phyloP scores from a whole-genome alignment of 1,140 invertebrate species.

The Bombus picipes region DNA sequence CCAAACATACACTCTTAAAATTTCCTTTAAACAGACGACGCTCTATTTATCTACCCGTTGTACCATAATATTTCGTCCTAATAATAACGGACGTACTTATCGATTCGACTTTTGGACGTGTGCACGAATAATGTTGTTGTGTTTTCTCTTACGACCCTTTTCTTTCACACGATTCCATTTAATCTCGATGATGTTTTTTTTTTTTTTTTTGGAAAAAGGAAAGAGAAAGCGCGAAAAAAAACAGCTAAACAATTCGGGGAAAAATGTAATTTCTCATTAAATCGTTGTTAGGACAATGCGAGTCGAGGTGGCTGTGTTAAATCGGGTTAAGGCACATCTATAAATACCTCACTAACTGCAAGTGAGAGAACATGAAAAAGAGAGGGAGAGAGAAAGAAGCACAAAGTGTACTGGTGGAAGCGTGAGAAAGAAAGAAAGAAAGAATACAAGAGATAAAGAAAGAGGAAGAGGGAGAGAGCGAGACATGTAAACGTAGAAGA shows the following conservation, averaged over 20 bases:
- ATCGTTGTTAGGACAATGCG: conserved; percentile 74
- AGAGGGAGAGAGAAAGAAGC: conserved; percentile 37
- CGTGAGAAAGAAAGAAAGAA: conserved; percentile 53
- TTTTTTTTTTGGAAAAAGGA: background rate
- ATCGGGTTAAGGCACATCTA: conserved; percentile 82
- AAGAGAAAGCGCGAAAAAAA: background rate
- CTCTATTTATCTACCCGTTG: conserved; percentile 31
- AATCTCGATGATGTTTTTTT: background rate
- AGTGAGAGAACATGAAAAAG: conserved; percentile 60
- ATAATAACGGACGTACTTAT: conserved; percentile 65
- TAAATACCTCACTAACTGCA: conserved; percentile 77
- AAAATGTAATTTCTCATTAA: conserved; percentile 71
- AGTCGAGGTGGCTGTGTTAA: conserved; percentile 77
- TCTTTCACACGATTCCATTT: conserved; percentile 2
- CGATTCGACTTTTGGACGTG: conserved; percentile 57
- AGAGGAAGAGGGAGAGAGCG: conserved; percentile 28
- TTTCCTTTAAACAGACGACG: conserved; percentile 35
- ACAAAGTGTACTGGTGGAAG: conserved; percentile 26
- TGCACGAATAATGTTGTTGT: conserved; percentile 50
- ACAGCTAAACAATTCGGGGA: conserved; percentile 11
- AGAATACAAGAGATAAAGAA: conserved; percentile 26
- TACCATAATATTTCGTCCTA: conserved; percentile 48
- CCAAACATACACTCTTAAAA: conserved; percentile 26
- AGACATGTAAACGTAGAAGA: conserved; percentile 27
- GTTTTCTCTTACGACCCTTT: conserved; percentile 20